Evolutionary conservation across 1,140 invertebrate genomes (phyloP), one percentile per base, ranked within the genome.

Genomic region (Brachystomella parvula): DNA sequence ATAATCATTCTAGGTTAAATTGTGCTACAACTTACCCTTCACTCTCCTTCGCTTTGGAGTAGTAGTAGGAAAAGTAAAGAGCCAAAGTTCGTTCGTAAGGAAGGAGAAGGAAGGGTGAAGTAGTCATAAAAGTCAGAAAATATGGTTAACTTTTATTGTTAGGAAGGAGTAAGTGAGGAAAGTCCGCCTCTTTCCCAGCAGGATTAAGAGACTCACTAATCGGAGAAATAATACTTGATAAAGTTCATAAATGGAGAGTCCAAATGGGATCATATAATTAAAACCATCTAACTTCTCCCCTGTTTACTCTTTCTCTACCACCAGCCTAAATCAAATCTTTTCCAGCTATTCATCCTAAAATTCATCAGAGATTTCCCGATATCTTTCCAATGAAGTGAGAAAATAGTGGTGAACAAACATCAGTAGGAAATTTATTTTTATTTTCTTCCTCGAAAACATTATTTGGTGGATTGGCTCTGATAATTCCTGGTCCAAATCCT

Each of bases 121-220:
- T 12, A 44, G 39, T 44, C 39, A 44, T 44, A 12, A 12, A 44
- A 44, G 39, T 44, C n/a, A 44, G 9, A 44, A 44, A 12, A n/a
- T 9, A 44, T 44, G 39, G 39, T 56, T 56, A 6, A 9, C 21
- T 56, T 56, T 56, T 6, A 6, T 56, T 9, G 53, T 9, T 6
- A 21, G 12, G 53, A 6, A 28, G 12, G 21, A n/a, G 39, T 9
- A 12, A 12, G 9, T 44, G 39, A 44, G 6, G 53, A n/a, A 56
- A 21, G 6, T 56, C 12, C 12, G 26, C 9, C 12, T 12, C 26
- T 12, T 24, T 9, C 21, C 26, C 9, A 12, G 6, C 9, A 56
- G 53, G 53, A 56, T 56, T 21, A 56, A 56, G 53, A 15, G 53
- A 6, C 12, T 56, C n/a, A 56, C 53, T 56, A 56, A 56, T 56